Evolutionary conservation across 2,888 invertebrate genomes (phyloP), one percentile per base, ranked within the genome.

Genomic region (Nomada fucata): DNA sequence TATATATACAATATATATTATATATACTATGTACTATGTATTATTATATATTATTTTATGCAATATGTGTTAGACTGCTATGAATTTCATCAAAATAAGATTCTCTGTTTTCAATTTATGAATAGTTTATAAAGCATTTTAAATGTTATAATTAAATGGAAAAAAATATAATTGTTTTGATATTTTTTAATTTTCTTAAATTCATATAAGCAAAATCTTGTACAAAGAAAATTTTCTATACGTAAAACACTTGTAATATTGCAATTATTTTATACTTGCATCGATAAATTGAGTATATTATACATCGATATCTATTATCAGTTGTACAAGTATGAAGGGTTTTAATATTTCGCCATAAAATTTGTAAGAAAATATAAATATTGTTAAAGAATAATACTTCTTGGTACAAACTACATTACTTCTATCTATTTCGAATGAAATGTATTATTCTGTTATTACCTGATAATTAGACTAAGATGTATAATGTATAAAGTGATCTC

Each of bases 401-500:
- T 60, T 67, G 18, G 44, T 29, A n/a, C 29, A 50, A n/a, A 23
- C 50, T 68, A 29, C 11, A 26, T 63, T 36, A 36, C n/a, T 72
- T 63, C 29, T 29, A 47, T 20, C 53, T 23, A 53, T 53, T 61
- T n/a, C 1, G 36, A 29, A 52, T 15, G 18, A 36, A 60, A 47
- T 63, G 50, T 7, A 9, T 68, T 47, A 15, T 36, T 53, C 10
- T 18, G 13, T 57, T 55, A n/a, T 55, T 75, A 9, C 13, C 13
- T 55, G 11, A 1, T n/a, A 55, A 63, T 63, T 55, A 67, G 26
- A 20, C 42, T 26, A 76, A 69, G 52, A 10, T 53, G 20, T 60
- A 65, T 60, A 47, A 55, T 47, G n/a, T n/a, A 57, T 75, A 50
- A 63, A 65, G 57, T 59, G 13, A 70, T 71, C 59, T 52, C 26